phyloP scores from a whole-genome alignment of 2,113 vertebrate genomes.

The Cacatua alba region DNA sequence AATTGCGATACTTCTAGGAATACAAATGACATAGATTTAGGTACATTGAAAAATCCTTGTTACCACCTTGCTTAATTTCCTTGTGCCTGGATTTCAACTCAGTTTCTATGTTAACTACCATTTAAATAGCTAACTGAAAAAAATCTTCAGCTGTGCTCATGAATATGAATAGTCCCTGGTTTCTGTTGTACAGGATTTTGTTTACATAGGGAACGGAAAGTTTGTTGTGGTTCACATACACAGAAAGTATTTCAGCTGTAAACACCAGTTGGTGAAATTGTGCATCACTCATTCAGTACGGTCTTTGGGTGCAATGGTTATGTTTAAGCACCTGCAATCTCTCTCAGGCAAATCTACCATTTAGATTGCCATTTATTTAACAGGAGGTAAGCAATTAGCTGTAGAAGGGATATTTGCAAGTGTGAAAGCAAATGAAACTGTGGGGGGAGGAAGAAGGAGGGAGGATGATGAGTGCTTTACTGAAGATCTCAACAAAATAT shows the following conservation, averaged over 20 bases:
- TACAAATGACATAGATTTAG: neutral
- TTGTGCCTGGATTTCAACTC: neutral
- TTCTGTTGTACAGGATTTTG: conserved; percentile 21
- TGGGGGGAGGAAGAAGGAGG: neutral
- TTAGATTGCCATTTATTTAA: conserved; percentile 1
- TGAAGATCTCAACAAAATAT: conserved; percentile 34
- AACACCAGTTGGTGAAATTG: conserved; percentile 31
- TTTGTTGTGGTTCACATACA: conserved; percentile 20
- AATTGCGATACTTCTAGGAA: conserved; percentile 44
- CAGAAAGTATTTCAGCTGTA: conserved; percentile 33
- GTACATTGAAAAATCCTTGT: neutral
- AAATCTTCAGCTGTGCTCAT: neutral
- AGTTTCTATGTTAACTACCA: neutral
- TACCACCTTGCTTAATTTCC: neutral
- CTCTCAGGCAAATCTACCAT: neutral
- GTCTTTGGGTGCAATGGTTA: neutral
- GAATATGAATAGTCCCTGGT: neutral
- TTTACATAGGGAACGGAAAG: neutral
- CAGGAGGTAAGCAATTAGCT: conserved; percentile 16
- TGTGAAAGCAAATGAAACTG: conserved; percentile 33
- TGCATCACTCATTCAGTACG: neutral
- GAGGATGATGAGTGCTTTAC: neutral
- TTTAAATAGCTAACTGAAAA: conserved; percentile 10
- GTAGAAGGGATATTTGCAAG: conserved; percentile 36
- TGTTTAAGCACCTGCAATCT: neutral